phyloP scores from a whole-genome alignment of 2,113 vertebrate genomes.

The Raja brachyura region DNA sequence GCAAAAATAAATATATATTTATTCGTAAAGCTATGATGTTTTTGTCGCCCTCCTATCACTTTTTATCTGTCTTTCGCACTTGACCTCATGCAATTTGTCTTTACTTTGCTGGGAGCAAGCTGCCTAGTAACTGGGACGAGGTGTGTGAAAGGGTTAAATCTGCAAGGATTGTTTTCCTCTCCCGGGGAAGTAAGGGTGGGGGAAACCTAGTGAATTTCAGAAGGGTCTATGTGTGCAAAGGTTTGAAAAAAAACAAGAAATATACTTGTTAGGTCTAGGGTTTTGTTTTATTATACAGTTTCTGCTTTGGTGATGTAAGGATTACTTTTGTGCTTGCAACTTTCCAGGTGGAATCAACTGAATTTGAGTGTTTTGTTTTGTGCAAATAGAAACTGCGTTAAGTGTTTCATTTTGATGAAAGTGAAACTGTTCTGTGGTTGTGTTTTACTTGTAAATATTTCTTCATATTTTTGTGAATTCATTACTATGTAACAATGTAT shows the following conservation, averaged over 20 bases:
- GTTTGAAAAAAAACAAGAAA: conserved; percentile 22
- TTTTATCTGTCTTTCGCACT: neutral
- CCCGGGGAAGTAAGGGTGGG: neutral
- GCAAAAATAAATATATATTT: conserved; percentile 31
- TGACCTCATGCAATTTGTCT: neutral
- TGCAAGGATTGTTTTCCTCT: neutral
- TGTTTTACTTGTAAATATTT: conserved; percentile 79
- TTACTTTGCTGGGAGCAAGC: neutral
- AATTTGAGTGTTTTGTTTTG: conserved; percentile 57
- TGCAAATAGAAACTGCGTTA: conserved; percentile 63
- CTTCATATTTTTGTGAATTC: conserved; percentile 85
- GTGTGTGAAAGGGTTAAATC: conserved; percentile 34
- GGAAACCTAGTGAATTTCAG: neutral
- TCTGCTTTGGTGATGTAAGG: conserved; percentile 51
- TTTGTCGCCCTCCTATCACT: neutral
- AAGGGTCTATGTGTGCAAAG: neutral
- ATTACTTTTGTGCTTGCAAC: conserved; percentile 45
- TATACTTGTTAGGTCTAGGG: neutral
- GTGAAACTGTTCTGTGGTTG: conserved; percentile 70
- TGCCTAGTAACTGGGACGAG: neutral
- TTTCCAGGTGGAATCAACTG: conserved; percentile 41
- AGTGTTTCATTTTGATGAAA: conserved; percentile 68
- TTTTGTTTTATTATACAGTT: conserved; percentile 42
- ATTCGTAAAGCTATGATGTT: conserved; percentile 26
- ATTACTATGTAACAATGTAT: conserved; percentile 87